Base-by-base conservation (phyloP, 1,140 invertebrate species). In the Babylonia areolata region DNA sequence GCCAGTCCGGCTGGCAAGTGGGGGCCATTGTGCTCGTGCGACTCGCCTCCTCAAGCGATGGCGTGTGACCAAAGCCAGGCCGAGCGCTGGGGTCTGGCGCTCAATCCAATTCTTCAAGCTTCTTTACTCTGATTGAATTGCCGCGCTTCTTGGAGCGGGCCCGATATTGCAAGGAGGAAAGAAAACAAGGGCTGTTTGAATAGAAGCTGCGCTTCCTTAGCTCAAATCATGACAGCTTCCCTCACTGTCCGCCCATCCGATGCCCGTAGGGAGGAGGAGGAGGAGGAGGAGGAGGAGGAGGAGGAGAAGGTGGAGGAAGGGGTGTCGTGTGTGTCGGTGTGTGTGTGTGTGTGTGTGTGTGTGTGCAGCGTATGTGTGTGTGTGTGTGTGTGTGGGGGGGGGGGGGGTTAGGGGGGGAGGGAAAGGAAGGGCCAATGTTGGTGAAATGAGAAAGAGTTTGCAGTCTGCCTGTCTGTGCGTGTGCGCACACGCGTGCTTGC, bases 111-210 rank as follows among this genome's bases (percentile, higher is more conserved):
- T 84, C 69, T 84, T 73, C 82, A 84, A 84, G 82, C 82, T 84
- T 84, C 82, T 84, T 84, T 84, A 84, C 82, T 73, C 82, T 84
- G 82, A 84, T 84, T 84, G 64, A 84, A 84, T 84, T 84, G 81
- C 37, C 33, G 15, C 31, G 46, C 40, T 78, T 87, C 46, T 6
- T 15, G 17, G 37, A 9, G 6, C 35, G 31, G 51, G 33, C 40
- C 33, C 31, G 39, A 37, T 77, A 39, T 77, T 39, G 33, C 15
- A 37, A 31, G 17, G 0, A 15, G 73, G 35, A 77, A 37, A 28
- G 17, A 37, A 40, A 33, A n/a, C 12, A 20, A 28, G 28, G 33
- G 73, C 35, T 0, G 31, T 77, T 77, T n/a, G 5, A 39, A 28
- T 35, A 35, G 35, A 77, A 35, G 17, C 31, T 1, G 39, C 33